Evolutionary conservation across 2,797 vertebrate genomes (phyloP).

Genomic region (Megaceryle alcyon): DNA sequence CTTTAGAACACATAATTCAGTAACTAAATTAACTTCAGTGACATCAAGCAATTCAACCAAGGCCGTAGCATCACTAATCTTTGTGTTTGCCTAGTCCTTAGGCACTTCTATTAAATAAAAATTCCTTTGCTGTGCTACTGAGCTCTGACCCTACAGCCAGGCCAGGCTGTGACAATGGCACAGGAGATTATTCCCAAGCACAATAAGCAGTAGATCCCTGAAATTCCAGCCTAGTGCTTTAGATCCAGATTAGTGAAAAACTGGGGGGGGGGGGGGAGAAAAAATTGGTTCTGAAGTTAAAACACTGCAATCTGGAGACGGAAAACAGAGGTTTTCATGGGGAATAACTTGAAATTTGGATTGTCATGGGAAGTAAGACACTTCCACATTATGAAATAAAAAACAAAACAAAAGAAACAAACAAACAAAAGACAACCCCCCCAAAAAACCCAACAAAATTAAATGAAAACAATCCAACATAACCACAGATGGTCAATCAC

Average conservation of each 20-base stretch:
- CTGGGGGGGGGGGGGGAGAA: too few relatives aligned
- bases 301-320: background rate
- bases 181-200: background rate
- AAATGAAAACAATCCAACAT: background rate
- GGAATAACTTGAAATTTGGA: background rate
- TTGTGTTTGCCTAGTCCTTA: background rate
- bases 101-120: background rate
- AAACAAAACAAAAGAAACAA: background rate
- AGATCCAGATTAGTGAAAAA: background rate
- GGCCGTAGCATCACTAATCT: background rate
- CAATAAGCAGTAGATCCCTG: background rate
- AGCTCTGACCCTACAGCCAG: background rate
- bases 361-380: background rate
- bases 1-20: background rate
- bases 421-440: too few relatives aligned
- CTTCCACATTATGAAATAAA: background rate
- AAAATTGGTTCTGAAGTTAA: background rate
- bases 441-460: background rate
- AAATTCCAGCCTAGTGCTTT: background rate
- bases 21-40: background rate
- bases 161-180: background rate
- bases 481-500: background rate
- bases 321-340: rapidly evolving
- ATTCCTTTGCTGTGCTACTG: background rate
- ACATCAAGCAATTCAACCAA: background rate